Percentiles rank a stretch among this genome's conserved stretches.
Conservation (phyloP, 2,113 vertebrate genomes). For the Propithecus coquereli region DNA sequence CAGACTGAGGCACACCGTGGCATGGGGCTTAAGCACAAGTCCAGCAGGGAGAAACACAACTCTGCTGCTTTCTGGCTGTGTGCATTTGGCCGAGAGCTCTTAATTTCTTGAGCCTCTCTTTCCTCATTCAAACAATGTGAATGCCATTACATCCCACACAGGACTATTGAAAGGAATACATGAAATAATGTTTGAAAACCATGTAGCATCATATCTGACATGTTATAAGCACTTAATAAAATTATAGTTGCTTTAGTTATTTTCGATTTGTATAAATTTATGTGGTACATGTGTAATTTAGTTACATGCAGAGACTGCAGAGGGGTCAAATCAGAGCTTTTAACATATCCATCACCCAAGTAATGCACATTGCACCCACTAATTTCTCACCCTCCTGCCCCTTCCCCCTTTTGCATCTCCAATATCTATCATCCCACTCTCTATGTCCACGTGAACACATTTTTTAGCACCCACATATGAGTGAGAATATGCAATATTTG, state of each 20-base stretch:
- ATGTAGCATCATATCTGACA: neutral
- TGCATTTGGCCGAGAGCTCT: neutral
- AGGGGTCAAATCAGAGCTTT: too few species aligned
- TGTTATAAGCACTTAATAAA: neutral
- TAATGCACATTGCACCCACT: too few species aligned
- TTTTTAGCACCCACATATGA: too few species aligned
- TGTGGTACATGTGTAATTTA: too few species aligned
- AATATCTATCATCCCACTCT: too few species aligned
- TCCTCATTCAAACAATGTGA: neutral
- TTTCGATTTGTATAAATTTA: too few species aligned
- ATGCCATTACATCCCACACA: neutral
- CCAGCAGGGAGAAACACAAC: neutral
- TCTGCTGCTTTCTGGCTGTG: neutral
- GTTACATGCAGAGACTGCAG: too few species aligned
- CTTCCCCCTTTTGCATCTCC: too few species aligned
- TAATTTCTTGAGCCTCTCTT: neutral
- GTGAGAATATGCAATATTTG: too few species aligned
- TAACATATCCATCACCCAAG: too few species aligned
- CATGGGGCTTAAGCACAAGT: neutral
- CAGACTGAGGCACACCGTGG: accelerated
- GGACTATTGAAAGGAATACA: neutral
- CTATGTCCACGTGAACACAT: too few species aligned
- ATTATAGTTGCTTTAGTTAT: neutral
- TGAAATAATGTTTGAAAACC: neutral
- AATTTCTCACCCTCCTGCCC: too few species aligned